Evolutionary conservation across 2,797 vertebrate species (phyloP).

Genomic region (Pangasius mekongensis): DNA sequence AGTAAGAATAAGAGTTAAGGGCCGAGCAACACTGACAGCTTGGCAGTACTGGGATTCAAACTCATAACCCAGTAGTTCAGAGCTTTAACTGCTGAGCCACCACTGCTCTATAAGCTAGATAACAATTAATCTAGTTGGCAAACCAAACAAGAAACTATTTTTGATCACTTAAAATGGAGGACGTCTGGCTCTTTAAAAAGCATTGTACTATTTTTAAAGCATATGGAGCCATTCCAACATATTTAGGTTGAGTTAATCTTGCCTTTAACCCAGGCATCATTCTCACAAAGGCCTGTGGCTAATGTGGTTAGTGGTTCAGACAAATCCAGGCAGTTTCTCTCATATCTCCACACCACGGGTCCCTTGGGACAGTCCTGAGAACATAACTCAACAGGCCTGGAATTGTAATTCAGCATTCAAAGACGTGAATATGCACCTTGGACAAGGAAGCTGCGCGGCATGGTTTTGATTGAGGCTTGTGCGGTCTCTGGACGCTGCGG

Average conservation of each 20-base stretch:
- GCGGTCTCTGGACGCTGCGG: conserved; percentile 72
- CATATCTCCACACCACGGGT: conserved; percentile 38
- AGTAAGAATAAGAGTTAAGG: not conserved
- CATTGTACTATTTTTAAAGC: conserved; percentile 21
- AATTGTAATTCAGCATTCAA: conserved; percentile 60
- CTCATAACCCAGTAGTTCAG: not conserved
- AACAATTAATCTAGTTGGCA: not conserved
- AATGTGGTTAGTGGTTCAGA: conserved; percentile 37
- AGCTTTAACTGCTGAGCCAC: not conserved
- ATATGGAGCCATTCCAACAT: conserved; percentile 17
- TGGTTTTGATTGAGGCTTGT: conserved; percentile 73
- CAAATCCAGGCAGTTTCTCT: conserved; percentile 43
- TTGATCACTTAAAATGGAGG: not conserved
- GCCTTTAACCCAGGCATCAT: conserved; percentile 33
- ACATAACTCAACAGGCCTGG: conserved; percentile 66
- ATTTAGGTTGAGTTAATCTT: conserved; percentile 22
- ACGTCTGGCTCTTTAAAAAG: not conserved
- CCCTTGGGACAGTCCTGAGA: conserved; percentile 57
- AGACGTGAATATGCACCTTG: conserved; percentile 65
- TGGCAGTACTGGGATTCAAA: not conserved
- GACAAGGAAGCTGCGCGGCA: conserved; percentile 64
- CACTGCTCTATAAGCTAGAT: not conserved
- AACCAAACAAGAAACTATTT: not conserved
- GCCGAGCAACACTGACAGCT: not conserved
- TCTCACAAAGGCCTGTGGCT: conserved; percentile 24